Evolutionary conservation across 1,140 invertebrate species (phyloP).

Genomic region (Cepaea nemoralis): DNA sequence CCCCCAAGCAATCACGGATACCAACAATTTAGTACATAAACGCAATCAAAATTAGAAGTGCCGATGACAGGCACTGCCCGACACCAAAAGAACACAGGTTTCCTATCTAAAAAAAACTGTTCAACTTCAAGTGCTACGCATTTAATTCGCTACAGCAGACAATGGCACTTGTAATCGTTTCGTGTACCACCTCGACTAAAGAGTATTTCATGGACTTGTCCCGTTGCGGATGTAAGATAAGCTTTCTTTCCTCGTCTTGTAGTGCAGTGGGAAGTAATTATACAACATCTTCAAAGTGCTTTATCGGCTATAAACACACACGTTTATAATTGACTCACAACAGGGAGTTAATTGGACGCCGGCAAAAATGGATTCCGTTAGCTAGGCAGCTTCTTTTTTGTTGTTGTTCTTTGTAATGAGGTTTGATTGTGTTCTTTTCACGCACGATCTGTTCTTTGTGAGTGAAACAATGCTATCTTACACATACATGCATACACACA

Average conservation of each 20-base stretch:
- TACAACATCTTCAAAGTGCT: not conserved
- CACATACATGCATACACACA: no score
- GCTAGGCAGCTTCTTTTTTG: no score
- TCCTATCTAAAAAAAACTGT: no score
- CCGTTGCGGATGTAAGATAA: not conserved
- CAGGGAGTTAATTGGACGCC: not conserved
- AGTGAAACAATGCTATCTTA: no score
- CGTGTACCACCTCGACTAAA: not conserved
- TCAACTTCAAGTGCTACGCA: no score
- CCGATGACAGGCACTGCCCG: not conserved
- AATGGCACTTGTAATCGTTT: not conserved
- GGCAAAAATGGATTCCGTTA: no score
- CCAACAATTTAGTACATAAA: no score
- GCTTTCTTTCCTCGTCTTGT: not conserved
- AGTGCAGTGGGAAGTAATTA: not conserved
- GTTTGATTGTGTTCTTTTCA: no score
- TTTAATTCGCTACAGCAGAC: not conserved
- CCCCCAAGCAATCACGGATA: no score
- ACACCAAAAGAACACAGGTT: not conserved
- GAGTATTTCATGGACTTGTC: not conserved
- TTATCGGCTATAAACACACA: not conserved
- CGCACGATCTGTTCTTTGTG: no score
- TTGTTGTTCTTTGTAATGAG: no score
- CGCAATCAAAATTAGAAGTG: not conserved
- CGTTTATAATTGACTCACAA: not conserved